These are phyloP conservation scores for Sebastes diploproa DNA, from an alignment of 2,797 vertebrate species.

Conservation along the genomic window DNA sequence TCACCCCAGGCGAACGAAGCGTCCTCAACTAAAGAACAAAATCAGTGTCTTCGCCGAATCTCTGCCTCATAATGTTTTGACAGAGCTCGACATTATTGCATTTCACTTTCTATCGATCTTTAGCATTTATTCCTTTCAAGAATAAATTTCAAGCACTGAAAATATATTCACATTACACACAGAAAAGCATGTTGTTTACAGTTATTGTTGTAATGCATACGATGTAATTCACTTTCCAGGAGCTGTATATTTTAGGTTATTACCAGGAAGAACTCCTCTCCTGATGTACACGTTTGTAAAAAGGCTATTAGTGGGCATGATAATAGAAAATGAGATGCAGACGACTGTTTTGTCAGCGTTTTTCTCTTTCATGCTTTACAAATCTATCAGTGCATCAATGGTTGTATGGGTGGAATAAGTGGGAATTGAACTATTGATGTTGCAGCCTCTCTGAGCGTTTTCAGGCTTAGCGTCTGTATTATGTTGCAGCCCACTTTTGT, in stretches of 20 bases:
- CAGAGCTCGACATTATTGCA: no score
- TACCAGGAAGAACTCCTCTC: not conserved
- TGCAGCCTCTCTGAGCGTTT: not conserved
- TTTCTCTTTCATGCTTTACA: constrained; percentile 12
- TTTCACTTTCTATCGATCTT: no score
- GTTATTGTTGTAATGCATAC: not conserved
- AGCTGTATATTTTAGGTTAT: not conserved
- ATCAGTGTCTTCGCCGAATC: not conserved
- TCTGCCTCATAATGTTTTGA: not conserved
- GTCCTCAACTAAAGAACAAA: constrained; percentile 10
- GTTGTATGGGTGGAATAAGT: not conserved
- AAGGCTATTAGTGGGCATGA: not conserved
- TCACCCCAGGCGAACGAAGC: not conserved
- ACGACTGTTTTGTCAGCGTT: not conserved
- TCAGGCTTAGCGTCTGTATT: not conserved
- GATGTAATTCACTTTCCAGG: not conserved
- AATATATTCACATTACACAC: not conserved
- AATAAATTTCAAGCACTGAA: no score
- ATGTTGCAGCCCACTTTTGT: not conserved
- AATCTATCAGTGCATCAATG: not conserved
- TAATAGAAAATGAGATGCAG: constrained; percentile 1
- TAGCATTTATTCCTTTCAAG: no score
- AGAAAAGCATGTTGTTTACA: not conserved
- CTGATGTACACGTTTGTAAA: not conserved
- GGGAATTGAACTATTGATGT: constrained; percentile 10